phyloP scores from a whole-genome alignment of 1,140 invertebrate species.

The Ylistrum balloti region DNA sequence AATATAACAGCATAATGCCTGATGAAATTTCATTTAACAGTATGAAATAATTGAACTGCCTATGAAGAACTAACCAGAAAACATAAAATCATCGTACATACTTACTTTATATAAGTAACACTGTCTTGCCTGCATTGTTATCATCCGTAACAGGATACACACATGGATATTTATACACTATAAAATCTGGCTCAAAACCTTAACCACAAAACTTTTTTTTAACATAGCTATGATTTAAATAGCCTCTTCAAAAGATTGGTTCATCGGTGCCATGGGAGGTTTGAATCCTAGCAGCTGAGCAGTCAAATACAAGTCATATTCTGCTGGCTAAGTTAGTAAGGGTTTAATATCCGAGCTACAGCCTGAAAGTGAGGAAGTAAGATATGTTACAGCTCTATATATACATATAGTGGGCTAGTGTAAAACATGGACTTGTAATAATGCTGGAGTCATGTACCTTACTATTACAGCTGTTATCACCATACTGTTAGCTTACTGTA shows the following conservation, averaged over 20 bases:
- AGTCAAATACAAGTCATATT: not conserved
- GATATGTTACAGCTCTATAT: not conserved
- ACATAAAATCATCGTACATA: not conserved
- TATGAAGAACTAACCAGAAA: not conserved
- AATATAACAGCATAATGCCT: not conserved
- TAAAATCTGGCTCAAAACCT: not conserved
- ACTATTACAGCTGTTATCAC: too few relatives aligned
- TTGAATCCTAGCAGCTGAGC: not conserved
- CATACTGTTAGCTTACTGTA: too few relatives aligned
- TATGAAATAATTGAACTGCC: too few relatives aligned
- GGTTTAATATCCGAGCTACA: not conserved
- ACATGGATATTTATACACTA: too few relatives aligned
- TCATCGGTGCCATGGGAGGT: not conserved
- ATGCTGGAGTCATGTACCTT: not conserved
- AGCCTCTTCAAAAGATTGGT: not conserved
- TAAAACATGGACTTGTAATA: not conserved
- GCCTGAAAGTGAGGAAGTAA: not conserved
- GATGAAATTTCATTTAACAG: not conserved
- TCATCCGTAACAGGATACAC: not conserved
- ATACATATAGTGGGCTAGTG: not conserved
- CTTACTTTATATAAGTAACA: not conserved
- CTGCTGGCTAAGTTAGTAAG: not conserved
- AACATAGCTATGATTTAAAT: not conserved
- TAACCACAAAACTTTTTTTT: not conserved
- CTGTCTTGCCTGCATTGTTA: not conserved